Evolutionary conservation across 2,888 invertebrate species (phyloP), one percentile per base, ranked within the genome.

Genomic region (Acleris literana): DNA sequence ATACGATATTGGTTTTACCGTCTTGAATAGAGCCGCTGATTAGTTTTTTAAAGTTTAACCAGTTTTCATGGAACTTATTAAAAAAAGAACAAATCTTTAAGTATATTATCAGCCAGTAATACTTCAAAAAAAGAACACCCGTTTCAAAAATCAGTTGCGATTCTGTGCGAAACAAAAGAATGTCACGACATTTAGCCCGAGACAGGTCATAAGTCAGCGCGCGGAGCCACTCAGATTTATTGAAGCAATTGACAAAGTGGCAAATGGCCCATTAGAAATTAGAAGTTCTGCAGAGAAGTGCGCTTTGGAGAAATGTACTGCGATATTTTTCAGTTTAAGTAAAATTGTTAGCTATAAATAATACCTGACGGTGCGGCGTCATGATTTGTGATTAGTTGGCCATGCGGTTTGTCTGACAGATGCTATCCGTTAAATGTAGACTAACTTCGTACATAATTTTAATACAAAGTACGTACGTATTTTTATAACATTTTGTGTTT

Each of bases 201-300:
- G 90, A 90, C 89, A 80, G 79, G 79, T 80, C 77, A 84, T 92
- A 88, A 90, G 82, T 92, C 90, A 90, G 78, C 79, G 77, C 80
- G 81, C 83, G 79, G 70, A 67, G 72, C 63, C 72, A 71, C 78
- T 72, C 86, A 88, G 92, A 93, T 93, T 93, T 93, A 93, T 93
- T 86, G 89, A 78, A 76, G 91, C 92, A 92, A 93, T 93, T 92
- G 93, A 93, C 93, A 92, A 93, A 93, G 91, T 93, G 92, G 93
- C 88, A 92, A 92, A 92, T 93, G 90, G 91, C 72, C 92, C 92
- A 93, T 93, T 92, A 93, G 92, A 92, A 93, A 92, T 93, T 92
- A 92, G 88, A 84, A 89, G 87, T 84, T 86, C 77, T 79, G 76
- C 76, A 81, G 82, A 74, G 80, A 77, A 76, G 74, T 75, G 79